phyloP scores from a whole-genome alignment of 2,113 vertebrate genomes.

The Nothoprocta pentlandii region DNA sequence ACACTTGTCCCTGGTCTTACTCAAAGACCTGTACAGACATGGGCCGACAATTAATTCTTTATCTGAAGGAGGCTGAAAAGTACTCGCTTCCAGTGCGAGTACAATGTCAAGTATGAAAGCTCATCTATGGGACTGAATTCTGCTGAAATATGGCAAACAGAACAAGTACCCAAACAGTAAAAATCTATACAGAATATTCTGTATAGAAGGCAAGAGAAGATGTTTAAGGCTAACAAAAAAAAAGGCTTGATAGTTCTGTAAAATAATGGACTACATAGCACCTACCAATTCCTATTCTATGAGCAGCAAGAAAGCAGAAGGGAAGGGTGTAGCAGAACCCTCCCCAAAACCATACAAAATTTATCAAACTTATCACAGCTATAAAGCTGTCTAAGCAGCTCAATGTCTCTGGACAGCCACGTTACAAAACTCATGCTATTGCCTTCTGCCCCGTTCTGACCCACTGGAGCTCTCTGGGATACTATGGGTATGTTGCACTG shows the following conservation, averaged over 20 bases:
- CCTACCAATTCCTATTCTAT: background rate
- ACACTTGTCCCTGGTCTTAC: background rate
- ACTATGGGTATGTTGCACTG: background rate
- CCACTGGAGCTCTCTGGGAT: background rate
- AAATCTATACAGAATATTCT: background rate
- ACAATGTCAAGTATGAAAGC: background rate
- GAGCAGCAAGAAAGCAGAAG: background rate
- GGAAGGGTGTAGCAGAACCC: background rate
- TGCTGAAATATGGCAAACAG: background rate
- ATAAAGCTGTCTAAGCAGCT: background rate
- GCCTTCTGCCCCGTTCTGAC: fast-evolving
- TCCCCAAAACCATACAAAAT: background rate
- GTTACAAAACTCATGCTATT: background rate
- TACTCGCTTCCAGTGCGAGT: background rate
- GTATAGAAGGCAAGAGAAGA: background rate
- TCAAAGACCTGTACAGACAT: background rate
- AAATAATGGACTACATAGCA: fast-evolving
- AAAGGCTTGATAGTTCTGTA: background rate
- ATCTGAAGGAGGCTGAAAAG: background rate
- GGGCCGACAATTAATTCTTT: background rate
- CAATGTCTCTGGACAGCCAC: background rate
- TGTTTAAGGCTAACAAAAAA: background rate
- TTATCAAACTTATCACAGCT: background rate
- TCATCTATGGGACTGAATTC: slow-evolving; percentile 3
- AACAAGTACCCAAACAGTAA: background rate